Evolutionary conservation across 1,140 invertebrate genomes (phyloP).

Genomic region (Holotrichia oblita): DNA sequence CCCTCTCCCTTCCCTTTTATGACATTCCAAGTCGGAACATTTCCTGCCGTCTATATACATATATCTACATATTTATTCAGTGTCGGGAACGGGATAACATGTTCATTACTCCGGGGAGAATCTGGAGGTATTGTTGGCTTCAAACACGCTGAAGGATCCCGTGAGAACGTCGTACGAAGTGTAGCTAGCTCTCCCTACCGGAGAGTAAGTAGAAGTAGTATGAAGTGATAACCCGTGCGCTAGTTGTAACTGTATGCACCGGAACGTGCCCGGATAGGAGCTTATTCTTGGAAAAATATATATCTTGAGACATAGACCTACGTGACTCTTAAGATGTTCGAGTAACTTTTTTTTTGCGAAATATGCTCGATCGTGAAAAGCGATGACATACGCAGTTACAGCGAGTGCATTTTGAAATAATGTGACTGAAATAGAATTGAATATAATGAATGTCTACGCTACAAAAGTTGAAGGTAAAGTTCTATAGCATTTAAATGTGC

Average conservation of each 20-base stretch:
- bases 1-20: too few relatives aligned
- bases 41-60: neutral
- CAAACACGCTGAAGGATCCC: constrained; percentile 5
- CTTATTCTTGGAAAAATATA: constrained; percentile 7
- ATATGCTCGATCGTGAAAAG: neutral
- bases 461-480: too few relatives aligned
- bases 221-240: neutral
- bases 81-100: neutral
- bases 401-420: too few relatives aligned
- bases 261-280: neutral
- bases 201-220: neutral
- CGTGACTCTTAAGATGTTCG: neutral
- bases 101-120: constrained; percentile 19
- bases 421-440: too few relatives aligned
- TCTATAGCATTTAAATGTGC: too few relatives aligned
- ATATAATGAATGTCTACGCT: too few relatives aligned
- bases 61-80: constrained; percentile 14
- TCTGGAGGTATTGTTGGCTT: constrained; percentile 1
- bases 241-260: neutral
- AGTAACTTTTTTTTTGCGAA: neutral
- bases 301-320: neutral
- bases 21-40: too few relatives aligned
- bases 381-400: neutral
- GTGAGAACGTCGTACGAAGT: neutral
- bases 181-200: neutral